Percentiles rank a stretch among this genome's conserved stretches.
Evolutionary conservation across 2,113 vertebrate species (phyloP).

Genomic region (Rhinoptilus africanus): DNA sequence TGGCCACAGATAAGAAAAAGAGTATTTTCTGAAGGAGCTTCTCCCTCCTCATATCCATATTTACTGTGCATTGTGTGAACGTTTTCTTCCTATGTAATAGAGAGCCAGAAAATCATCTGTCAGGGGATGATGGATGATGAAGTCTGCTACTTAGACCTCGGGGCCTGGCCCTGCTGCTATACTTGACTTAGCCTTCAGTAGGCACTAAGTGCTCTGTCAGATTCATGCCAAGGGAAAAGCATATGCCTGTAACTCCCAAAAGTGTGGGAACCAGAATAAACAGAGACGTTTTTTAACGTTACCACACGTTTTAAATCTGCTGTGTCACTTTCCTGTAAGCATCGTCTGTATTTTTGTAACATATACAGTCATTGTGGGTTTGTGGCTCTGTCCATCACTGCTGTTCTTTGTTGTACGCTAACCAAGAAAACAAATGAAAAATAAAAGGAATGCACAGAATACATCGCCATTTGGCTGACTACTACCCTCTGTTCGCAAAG

Average conservation of each 20-base stretch:
- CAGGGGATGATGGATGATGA: slow-evolving; percentile 73
- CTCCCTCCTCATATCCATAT: neutral
- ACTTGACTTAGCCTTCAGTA: slow-evolving; percentile 71
- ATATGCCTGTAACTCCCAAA: slow-evolving; percentile 79
- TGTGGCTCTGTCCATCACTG: slow-evolving; percentile 37
- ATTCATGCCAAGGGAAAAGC: slow-evolving; percentile 76
- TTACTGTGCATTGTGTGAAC: neutral
- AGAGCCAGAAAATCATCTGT: slow-evolving; percentile 57
- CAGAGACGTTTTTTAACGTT: slow-evolving; percentile 74
- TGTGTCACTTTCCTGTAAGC: slow-evolving; percentile 70
- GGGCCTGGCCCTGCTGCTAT: slow-evolving; percentile 74
- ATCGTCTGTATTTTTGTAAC: neutral
- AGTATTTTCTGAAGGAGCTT: neutral
- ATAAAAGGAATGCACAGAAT: slow-evolving; percentile 31
- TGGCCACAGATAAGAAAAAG: neutral
- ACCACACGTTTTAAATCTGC: slow-evolving; percentile 33
- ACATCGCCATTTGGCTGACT: slow-evolving; percentile 11
- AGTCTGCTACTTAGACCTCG: slow-evolving; percentile 67
- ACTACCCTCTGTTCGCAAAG: neutral
- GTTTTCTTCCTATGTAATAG: neutral
- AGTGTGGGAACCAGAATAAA: slow-evolving; percentile 74
- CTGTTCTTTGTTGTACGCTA: neutral
- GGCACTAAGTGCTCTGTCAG: slow-evolving; percentile 83
- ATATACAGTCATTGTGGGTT: slow-evolving; percentile 49
- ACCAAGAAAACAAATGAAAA: slow-evolving; percentile 59